A percentile compares a stretch with the other conserved stretches of the same genome.
Evolutionary conservation across 2,113 vertebrate species (phyloP).

Genomic region (Albula glossodonta): DNA sequence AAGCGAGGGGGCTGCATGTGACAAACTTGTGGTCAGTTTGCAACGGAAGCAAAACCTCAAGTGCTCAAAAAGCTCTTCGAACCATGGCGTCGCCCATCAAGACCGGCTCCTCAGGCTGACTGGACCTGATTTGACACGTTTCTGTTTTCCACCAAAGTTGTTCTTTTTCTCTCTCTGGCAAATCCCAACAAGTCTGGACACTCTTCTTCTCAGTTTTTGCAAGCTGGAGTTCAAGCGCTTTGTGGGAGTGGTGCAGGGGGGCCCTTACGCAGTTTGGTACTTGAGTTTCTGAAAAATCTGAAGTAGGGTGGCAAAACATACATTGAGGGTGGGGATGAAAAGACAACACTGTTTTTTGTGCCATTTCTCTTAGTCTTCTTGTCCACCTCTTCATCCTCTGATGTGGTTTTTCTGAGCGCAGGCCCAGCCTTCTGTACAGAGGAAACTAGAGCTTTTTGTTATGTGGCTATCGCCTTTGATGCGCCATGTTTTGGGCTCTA

Average conservation of each 20-base stretch:
- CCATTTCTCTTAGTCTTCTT: neutral
- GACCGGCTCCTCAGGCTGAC: neutral
- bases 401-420: neutral
- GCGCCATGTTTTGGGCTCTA: neutral
- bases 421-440: neutral
- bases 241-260: neutral
- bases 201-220: neutral
- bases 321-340: neutral
- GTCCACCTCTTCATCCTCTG: neutral
- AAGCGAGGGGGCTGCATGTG: neutral
- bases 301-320: neutral
- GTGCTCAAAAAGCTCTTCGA: constrained; percentile 12
- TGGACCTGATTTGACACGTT: neutral
- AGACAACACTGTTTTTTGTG: neutral
- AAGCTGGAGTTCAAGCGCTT: neutral
- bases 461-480: neutral
- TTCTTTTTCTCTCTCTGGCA: neutral
- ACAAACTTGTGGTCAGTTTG: constrained; percentile 34
- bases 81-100: neutral
- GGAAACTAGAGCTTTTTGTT: neutral
- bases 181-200: constrained; percentile 7
- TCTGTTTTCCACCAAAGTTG: constrained; percentile 1
- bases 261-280: neutral
- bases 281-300: neutral
- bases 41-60: constrained; percentile 30